phyloP scores from a whole-genome alignment of 2,888 invertebrate genomes.

The Dolomedes plantarius region DNA sequence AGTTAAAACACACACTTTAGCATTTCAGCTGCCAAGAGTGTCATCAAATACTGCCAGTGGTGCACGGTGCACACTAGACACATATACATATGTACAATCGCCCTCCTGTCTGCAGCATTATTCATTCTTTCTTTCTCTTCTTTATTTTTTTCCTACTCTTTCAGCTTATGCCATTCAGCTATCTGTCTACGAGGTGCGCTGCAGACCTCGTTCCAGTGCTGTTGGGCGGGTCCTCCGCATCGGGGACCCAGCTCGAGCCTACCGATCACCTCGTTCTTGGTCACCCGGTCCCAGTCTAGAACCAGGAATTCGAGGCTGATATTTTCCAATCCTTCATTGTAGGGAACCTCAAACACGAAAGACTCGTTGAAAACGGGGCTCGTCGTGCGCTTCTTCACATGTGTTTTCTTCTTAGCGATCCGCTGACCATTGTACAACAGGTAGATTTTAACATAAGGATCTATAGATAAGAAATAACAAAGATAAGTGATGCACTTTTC shows the following conservation, averaged over 20 bases:
- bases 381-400: slow-evolving; percentile 97
- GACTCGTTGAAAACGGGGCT: slow-evolving; percentile 99
- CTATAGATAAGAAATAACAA: slow-evolving; percentile 78
- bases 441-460: slow-evolving; percentile 98
- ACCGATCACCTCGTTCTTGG: slow-evolving; percentile 99
- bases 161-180: slow-evolving; percentile 99
- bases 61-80: slow-evolving; percentile 50
- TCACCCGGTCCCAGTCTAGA: slow-evolving; percentile 98
- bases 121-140: too few relatives aligned
- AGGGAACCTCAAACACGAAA: slow-evolving; percentile 97
- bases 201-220: slow-evolving; percentile 98
- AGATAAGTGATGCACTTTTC: too few relatives aligned
- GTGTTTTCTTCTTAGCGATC: slow-evolving; percentile 99
- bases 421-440: slow-evolving; percentile 97
- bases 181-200: slow-evolving; percentile 97
- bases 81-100: slow-evolving; percentile 64
- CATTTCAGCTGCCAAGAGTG: neutral
- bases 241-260: slow-evolving; percentile 91
- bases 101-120: neutral
- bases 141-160: slow-evolving; percentile 84
- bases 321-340: slow-evolving; percentile 86
- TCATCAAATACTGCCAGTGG: slow-evolving; percentile 26
- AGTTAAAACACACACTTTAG: neutral
- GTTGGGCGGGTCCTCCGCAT: slow-evolving; percentile 84
- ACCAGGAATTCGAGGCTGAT: slow-evolving; percentile 91